These are phyloP conservation scores for Epinephelus coioides DNA, from an alignment of 2,797 vertebrate genomes.

Conservation along the genomic window DNA sequence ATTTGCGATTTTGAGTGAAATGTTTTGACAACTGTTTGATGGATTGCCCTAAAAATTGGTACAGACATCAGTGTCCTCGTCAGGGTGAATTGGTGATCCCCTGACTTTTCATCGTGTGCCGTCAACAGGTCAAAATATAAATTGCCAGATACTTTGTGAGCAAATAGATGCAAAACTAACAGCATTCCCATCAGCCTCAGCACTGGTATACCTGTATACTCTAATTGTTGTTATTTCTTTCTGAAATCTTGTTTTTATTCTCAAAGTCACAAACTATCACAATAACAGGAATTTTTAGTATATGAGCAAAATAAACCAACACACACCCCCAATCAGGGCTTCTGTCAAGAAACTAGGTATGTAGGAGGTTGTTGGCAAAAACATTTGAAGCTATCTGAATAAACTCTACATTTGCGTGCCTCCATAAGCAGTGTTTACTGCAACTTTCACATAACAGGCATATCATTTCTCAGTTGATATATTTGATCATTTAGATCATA, in stretches of 20 bases:
- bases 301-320: constrained; percentile 8
- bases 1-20: neutral
- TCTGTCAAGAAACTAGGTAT: neutral
- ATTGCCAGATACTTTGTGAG: neutral
- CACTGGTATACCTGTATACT: neutral
- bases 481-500: neutral
- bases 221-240: neutral
- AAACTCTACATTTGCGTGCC: neutral
- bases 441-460: neutral
- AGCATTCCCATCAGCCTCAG: neutral
- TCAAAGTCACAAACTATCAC: neutral
- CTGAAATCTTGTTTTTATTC: neutral
- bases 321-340: neutral
- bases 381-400: constrained; percentile 7
- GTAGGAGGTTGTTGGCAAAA: constrained; percentile 6
- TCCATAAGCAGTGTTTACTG: constrained; percentile 11
- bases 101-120: neutral
- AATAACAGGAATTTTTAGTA: neutral
- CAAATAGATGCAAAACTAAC: neutral
- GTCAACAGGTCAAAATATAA: neutral
- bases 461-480: neutral
- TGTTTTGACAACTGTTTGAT: constrained; percentile 1
- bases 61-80: neutral
- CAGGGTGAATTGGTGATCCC: neutral
- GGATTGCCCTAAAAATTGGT: neutral